Percentiles rank a stretch among this genome's conserved stretches.
phyloP scores from a whole-genome alignment of 2,797 vertebrate species.

The Hafferia zeledoni region DNA sequence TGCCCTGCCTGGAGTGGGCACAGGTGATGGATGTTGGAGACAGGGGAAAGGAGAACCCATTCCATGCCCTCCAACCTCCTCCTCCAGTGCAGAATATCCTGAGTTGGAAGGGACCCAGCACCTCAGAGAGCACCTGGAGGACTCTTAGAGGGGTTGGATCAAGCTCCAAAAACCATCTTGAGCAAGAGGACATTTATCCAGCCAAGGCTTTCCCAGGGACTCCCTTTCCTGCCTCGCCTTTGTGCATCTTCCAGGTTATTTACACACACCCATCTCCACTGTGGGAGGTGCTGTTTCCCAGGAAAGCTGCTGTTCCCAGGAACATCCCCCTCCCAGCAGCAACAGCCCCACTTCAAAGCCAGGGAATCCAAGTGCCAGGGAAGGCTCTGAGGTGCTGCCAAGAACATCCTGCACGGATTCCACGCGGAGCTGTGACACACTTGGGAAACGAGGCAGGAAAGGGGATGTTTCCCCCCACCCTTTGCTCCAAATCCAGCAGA shows the following conservation, averaged over 20 bases:
- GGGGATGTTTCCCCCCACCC: not conserved
- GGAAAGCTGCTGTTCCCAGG: not conserved
- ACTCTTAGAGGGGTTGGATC: not conserved
- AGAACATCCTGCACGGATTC: not conserved
- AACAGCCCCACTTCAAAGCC: not conserved
- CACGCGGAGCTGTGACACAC: not conserved
- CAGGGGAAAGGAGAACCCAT: not conserved
- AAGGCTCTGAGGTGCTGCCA: not conserved
- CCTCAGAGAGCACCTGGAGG: not conserved
- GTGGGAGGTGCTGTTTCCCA: not conserved
- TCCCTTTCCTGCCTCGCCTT: not conserved
- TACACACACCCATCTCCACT: not conserved
- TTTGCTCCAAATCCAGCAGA: not conserved
- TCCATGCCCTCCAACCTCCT: not conserved
- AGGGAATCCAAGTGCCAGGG: not conserved
- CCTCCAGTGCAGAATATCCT: not conserved
- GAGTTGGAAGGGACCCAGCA: not conserved
- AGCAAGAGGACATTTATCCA: not conserved
- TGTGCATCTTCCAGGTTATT: fast-evolving
- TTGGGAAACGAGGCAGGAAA: not conserved
- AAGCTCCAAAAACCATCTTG: not conserved
- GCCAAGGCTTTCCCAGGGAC: fast-evolving
- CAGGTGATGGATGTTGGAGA: not conserved
- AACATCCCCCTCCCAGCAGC: not conserved
- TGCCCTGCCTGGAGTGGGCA: fast-evolving